Conservation (phyloP, 1,140 invertebrate species). For the Ephestia elutella region DNA sequence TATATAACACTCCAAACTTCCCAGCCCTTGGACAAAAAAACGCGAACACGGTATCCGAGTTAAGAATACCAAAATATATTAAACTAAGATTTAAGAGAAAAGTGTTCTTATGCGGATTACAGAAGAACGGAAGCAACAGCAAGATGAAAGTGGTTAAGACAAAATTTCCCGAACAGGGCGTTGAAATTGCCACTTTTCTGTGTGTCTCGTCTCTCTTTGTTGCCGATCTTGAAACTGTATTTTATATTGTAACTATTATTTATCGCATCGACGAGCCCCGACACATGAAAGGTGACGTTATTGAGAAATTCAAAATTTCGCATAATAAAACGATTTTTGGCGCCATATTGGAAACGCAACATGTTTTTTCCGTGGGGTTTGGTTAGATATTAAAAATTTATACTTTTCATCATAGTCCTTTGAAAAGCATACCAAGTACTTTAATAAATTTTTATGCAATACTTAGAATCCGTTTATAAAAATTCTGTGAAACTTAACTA, state of each 20-base stretch:
- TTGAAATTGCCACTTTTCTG: conserved; percentile 59
- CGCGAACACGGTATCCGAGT: conserved; percentile 47
- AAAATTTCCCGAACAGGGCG: conserved; percentile 40
- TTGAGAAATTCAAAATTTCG: conserved; percentile 1
- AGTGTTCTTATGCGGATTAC: conserved; percentile 3
- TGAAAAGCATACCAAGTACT: not conserved
- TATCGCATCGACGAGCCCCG: conserved; percentile 16
- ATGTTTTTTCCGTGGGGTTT: not conserved
- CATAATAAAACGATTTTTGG: not conserved
- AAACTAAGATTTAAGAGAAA: conserved; percentile 18
- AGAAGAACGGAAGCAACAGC: conserved; percentile 13
- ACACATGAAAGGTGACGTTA: conserved; percentile 2
- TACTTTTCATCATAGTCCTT: not conserved
- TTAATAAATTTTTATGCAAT: too few relatives aligned
- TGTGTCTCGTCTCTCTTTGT: conserved; percentile 43
- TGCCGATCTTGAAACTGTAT: conserved; percentile 30
- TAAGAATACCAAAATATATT: conserved; percentile 23
- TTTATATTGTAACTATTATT: conserved; percentile 34
- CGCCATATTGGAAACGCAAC: not conserved
- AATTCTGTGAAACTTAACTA: too few relatives aligned
- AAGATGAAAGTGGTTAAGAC: conserved; percentile 16
- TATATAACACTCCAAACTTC: conserved; percentile 53
- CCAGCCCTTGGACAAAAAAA: conserved; percentile 38
- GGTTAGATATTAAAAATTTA: not conserved
- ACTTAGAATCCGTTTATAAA: too few relatives aligned